Evolutionary conservation across 2,888 invertebrate genomes (phyloP), one percentile per base, ranked within the genome.

Genomic region (Omphaloscelis lunosa): DNA sequence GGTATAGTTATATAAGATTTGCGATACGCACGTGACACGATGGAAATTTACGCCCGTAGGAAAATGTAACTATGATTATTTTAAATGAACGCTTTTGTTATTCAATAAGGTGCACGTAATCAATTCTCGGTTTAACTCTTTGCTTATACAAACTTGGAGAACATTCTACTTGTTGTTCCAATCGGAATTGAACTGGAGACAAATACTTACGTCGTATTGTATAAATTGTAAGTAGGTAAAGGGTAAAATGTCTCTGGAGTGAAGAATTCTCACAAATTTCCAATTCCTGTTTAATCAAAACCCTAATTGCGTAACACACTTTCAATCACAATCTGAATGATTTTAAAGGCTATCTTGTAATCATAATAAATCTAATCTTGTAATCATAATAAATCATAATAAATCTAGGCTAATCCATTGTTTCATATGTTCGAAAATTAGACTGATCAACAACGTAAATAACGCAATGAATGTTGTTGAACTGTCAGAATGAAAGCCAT

Each of bases 131-230:
- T 48, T 68, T 48, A 39, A 41, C 58, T 65, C 59, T 39, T 51
- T 41, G 39, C 27, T 48, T 65, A 65, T 51, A 61, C 29, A 69
- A 68, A 45, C 29, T 67, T 58, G 27, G 17, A 23, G 29, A 80
- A 48, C 59, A 65, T 69, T 72, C 41, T 41, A 27, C 48, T 39
- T 77, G 23, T 58, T 53, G 20, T 59, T 29, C n/a, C 29, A 48
- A 70, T 27, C 0, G 61, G 1, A 82, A 66, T 51, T 59, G 53
- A 72, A 72, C 23, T 72, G 48, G 15, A 27, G 34, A 77, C 59
- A 66, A 48, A 77, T n/a, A 77, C 17, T 58, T 68, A 48, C 34
- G 27, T 53, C 11, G 11, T 68, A 34, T 48, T 20, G 5, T 34
- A 15, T 39, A 61, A 61, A 74, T 15, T 27, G 20, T 65, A 58